These are phyloP conservation scores for Trachymyrmex cornetzi DNA, from an alignment of 1,140 invertebrate species.

Conservation along the genomic window DNA sequence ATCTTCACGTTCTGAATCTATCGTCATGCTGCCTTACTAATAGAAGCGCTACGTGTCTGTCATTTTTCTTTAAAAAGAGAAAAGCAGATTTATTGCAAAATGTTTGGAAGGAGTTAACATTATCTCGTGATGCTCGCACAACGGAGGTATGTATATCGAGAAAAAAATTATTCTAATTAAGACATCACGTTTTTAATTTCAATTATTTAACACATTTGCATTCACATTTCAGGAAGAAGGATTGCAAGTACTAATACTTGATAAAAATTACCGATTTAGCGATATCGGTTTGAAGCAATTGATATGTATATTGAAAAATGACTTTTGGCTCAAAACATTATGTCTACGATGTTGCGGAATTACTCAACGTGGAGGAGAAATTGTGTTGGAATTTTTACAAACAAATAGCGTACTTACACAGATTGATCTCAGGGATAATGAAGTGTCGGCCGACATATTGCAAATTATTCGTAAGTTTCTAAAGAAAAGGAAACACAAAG, in stretches of 20 bases:
- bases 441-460: slow-evolving; percentile 59
- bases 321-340: slow-evolving; percentile 71
- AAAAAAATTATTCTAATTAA: slow-evolving; percentile 15
- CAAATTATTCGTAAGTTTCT: slow-evolving; percentile 53
- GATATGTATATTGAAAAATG: slow-evolving; percentile 51
- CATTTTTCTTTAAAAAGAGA: slow-evolving; percentile 69
- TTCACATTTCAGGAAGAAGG: slow-evolving; percentile 62
- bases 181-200: neutral
- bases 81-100: slow-evolving; percentile 66
- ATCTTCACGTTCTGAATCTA: slow-evolving; percentile 61
- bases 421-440: slow-evolving; percentile 69
- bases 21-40: slow-evolving; percentile 67
- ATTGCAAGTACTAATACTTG: slow-evolving; percentile 67
- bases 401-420: slow-evolving; percentile 59
- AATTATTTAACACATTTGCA: neutral
- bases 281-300: slow-evolving; percentile 63
- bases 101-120: slow-evolving; percentile 43
- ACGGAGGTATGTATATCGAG: neutral
- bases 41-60: slow-evolving; percentile 60
- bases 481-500: slow-evolving; percentile 42
- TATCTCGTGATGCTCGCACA: neutral
- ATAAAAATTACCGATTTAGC: slow-evolving; percentile 67
- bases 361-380: slow-evolving; percentile 59
- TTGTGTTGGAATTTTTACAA: slow-evolving; percentile 59
- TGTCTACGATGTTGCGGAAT: slow-evolving; percentile 69